phyloP scores from a whole-genome alignment of 2,888 invertebrate genomes.

The Teleiodes luculella region DNA sequence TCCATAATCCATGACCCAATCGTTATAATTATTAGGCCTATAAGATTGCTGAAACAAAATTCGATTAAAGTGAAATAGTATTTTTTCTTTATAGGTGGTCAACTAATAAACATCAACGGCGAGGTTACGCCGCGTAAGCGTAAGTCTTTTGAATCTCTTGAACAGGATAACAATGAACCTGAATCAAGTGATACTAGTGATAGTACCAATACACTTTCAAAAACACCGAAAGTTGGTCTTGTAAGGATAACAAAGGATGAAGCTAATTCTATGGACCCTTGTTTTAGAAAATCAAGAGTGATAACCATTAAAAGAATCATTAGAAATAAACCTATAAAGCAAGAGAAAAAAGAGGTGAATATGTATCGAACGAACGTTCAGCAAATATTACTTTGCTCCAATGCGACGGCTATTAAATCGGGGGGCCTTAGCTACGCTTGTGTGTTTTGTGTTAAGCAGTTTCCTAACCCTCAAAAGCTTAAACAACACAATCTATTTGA shows the following conservation, averaged over 20 bases:
- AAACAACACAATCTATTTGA: not conserved
- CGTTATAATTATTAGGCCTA: no score
- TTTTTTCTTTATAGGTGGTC: slow-evolving; percentile 6
- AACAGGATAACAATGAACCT: not conserved
- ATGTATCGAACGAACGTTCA: slow-evolving; percentile 7
- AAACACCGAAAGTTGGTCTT: no score
- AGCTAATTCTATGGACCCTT: no score
- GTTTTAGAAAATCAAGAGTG: no score
- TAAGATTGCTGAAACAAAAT: no score
- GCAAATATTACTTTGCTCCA: slow-evolving; percentile 13
- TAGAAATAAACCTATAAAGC: no score
- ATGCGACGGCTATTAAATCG: slow-evolving; percentile 13
- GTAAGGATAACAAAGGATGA: no score
- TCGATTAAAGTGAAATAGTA: no score
- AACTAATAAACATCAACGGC: not conserved
- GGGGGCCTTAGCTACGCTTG: slow-evolving; percentile 11
- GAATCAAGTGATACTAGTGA: not conserved
- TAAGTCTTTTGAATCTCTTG: not conserved
- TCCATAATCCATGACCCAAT: no score
- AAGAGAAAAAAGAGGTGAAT: no score
- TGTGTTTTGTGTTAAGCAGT: slow-evolving; percentile 2
- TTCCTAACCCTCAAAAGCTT: not conserved
- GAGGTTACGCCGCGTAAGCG: slow-evolving; percentile 9
- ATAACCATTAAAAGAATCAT: no score
- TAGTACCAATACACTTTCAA: no score